Evolutionary conservation across 2,888 invertebrate species (phyloP).

Genomic region (Plusia festucae): DNA sequence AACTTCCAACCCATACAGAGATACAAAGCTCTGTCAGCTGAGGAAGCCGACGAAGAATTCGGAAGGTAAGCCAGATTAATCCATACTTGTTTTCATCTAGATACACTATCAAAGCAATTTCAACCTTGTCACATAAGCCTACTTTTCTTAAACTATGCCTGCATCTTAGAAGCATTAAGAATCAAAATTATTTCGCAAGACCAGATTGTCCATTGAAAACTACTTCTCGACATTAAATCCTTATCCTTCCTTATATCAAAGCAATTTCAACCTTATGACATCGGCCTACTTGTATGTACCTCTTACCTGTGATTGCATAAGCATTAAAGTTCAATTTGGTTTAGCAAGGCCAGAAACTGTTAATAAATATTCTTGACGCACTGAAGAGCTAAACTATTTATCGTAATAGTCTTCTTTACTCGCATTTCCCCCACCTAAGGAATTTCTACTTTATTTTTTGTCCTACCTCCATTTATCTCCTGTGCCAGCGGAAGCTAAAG

Average conservation of each 20-base stretch:
- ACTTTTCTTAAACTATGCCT: neutral
- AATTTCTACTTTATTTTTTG: too few species aligned
- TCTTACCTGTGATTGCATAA: neutral
- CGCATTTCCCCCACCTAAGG: too few species aligned
- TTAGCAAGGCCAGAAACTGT: neutral
- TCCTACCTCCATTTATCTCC: neutral
- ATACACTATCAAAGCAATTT: neutral
- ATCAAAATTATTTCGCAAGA: neutral
- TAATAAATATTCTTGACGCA: too few species aligned
- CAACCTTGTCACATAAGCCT: neutral
- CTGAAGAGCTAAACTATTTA: too few species aligned
- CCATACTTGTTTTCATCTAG: neutral
- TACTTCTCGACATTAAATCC: too few species aligned
- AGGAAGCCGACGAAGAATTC: conserved; percentile 99
- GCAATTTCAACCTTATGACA: neutral
- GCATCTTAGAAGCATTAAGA: neutral
- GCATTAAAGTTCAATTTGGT: neutral
- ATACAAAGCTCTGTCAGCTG: conserved; percentile 98
- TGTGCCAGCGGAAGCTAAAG: neutral
- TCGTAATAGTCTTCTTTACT: too few species aligned
- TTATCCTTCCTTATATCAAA: too few species aligned
- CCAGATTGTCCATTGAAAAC: too few species aligned
- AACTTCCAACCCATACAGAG: conserved; percentile 96
- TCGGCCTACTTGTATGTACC: neutral
- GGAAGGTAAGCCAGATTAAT: conserved; percentile 87